phyloP scores from a whole-genome alignment of 2,797 vertebrate species.

The Pelochelys cantorii region DNA sequence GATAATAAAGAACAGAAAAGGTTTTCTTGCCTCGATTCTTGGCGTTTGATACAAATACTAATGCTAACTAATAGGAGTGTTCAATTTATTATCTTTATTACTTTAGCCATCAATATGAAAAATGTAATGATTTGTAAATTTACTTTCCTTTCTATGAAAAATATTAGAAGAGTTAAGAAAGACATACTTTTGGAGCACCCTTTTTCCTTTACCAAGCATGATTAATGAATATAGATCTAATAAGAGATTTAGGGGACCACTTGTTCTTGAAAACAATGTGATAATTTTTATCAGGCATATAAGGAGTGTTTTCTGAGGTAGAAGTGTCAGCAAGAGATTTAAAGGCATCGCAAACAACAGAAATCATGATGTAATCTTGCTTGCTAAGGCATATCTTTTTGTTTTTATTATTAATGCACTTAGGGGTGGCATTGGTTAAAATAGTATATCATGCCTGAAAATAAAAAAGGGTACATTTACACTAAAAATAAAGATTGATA shows the following conservation, averaged over 20 bases:
- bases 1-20: neutral
- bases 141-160: neutral
- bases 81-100: too few species aligned
- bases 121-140: neutral
- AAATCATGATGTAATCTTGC: neutral
- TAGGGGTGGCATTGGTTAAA: neutral
- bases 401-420: neutral
- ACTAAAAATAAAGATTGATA: neutral
- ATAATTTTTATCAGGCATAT: neutral
- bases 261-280: neutral
- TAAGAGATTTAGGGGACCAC: neutral
- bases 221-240: neutral
- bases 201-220: neutral
- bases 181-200: rapidly evolving
- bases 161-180: neutral
- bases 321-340: neutral
- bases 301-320: neutral
- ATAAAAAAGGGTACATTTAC: neutral
- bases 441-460: neutral
- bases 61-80: neutral
- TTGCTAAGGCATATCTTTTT: neutral
- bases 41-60: neutral
- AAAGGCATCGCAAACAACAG: neutral
- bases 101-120: neutral
- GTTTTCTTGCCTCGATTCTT: neutral